phyloP scores from a whole-genome alignment of 2,797 vertebrate species.

The Ispidina lecontei region DNA sequence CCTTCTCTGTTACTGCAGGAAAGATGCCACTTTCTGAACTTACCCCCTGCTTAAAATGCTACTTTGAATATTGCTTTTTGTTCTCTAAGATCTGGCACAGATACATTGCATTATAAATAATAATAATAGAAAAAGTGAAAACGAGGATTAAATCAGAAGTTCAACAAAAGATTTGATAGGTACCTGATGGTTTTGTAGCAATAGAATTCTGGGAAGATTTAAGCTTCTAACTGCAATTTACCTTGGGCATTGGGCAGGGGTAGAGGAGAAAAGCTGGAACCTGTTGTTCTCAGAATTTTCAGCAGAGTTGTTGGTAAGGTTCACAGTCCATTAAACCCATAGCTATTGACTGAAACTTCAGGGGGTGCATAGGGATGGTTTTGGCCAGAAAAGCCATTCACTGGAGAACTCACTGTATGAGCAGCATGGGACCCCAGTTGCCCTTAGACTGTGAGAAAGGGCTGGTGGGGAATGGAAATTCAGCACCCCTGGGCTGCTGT shows the following conservation, averaged over 20 bases:
- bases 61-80: not conserved
- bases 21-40: not conserved
- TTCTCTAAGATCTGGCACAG: not conserved
- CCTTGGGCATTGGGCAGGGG: not conserved
- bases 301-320: not conserved
- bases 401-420: fast-evolving
- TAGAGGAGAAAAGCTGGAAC: not conserved
- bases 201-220: not conserved
- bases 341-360: not conserved
- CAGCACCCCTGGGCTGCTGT: not conserved
- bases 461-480: not conserved
- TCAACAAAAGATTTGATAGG: not conserved
- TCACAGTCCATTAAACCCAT: not conserved
- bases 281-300: not conserved
- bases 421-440: not conserved
- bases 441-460: not conserved
- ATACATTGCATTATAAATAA: not conserved
- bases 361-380: not conserved
- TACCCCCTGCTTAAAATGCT: not conserved
- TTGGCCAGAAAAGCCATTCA: not conserved
- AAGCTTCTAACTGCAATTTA: not conserved
- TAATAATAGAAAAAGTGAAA: not conserved
- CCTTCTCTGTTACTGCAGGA: not conserved
- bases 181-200: not conserved
- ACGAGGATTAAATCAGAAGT: not conserved